phyloP scores from a whole-genome alignment of 2,888 invertebrate species.

The Asteroscopus sphinx region DNA sequence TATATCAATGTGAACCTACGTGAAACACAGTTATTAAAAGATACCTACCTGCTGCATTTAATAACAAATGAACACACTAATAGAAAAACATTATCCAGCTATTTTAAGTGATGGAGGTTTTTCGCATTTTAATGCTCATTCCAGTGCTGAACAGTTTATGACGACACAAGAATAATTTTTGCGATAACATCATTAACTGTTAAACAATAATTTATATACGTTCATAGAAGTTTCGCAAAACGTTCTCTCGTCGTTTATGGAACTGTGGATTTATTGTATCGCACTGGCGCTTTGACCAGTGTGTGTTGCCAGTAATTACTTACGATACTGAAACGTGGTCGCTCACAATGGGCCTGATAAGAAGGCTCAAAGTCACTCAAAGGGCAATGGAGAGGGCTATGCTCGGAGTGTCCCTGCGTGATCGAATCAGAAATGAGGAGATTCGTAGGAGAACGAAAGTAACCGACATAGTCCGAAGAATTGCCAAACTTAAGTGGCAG shows the following conservation, averaged over 20 bases:
- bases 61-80: conserved; percentile 19
- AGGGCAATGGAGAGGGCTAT: no score
- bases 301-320: no score
- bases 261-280: conserved; percentile 1
- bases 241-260: conserved; percentile 7
- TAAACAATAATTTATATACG: conserved; percentile 17
- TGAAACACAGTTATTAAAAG: conserved; percentile 27
- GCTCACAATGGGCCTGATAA: no score
- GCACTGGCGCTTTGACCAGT: no score
- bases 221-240: conserved; percentile 29
- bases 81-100: conserved; percentile 30
- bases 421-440: no score
- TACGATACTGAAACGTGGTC: no score
- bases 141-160: conserved; percentile 23
- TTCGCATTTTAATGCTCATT: conserved; percentile 47
- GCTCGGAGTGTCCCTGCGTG: no score
- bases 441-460: no score
- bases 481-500: no score
- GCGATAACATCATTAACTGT: conserved; percentile 17
- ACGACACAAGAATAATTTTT: conserved; percentile 32
- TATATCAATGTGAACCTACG: conserved; percentile 33
- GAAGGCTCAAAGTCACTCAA: no score
- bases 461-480: no score
- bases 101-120: conserved; percentile 38
- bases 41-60: neutral